Base-by-base conservation (phyloP, 2,113 vertebrate genomes). In the Malurus cyaneus region DNA sequence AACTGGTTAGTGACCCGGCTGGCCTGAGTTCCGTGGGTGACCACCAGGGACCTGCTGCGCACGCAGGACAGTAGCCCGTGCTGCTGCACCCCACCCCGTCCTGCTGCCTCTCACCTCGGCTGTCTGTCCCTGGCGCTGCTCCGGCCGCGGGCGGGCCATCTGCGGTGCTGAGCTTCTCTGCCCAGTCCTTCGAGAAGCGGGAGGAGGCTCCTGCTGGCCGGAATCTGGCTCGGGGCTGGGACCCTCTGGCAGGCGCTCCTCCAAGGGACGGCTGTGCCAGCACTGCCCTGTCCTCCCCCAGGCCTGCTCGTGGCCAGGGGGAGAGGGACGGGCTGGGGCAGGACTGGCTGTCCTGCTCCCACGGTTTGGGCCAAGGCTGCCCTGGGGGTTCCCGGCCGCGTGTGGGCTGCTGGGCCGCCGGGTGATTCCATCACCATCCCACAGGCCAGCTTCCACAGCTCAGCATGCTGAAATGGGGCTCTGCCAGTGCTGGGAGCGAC, bases 161-260 rank as follows among this genome's bases (percentile, higher is more conserved):
- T n/a, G 85, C 23, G 2, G 82, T 0, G 65, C 91, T 3, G 1
- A 10, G 46, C 65, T 21, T 80, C 32, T 47, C 6, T 57, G 74
- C 86, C 86, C 41, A 31, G 2, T n/a, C 1, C 88, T 67, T n/a
- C n/a, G 49, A 80, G 91, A 64, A 89, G 85, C 15, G 8, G 54
- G 8, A 0, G 71, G n/a, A n/a, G 80, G 64, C 61, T 87, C 91
- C 92, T 4, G 57, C 90, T 44, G 91, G 47, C 78, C 83, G 95
- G 94, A n/a, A 95, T 92, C 91, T 94, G 88, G 93, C 93, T 91
- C 74, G 0, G 6, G 92, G 61, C 67, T 91, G 96, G 25, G 65
- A 29, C 89, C 89, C 89, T 89, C 32, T 1, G 31, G 91, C 94
- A 95, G 91, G 71, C 62, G 59, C 4, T 73, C 64, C 76, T 96